Evolutionary conservation across 2,113 vertebrate genomes (phyloP), one percentile per base, ranked within the genome.

Genomic region (Callorhinus ursinus): DNA sequence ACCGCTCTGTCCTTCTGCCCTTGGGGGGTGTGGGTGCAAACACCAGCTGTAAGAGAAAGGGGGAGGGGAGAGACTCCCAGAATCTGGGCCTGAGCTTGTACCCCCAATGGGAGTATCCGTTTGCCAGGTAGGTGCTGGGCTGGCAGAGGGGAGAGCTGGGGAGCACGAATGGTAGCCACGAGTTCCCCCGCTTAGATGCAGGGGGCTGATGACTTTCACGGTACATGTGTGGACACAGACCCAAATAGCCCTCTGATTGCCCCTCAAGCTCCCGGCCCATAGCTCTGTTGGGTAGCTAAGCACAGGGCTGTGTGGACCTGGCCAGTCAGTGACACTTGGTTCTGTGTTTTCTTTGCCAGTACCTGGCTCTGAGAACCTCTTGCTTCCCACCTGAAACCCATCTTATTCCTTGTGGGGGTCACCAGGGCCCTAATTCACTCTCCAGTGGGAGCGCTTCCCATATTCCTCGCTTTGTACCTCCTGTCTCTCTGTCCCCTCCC

Each of bases 261-360:
- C 36, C 4, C 24, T 9, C 3, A 4, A 33, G 36, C 18, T 55
- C 3, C 10, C 1, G 12, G 21, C 18, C 4, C 1, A 4, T 28
- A 84, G 33, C 80, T 95, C 28, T 71, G 65, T 72, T 57, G 46
- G 67, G 55, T 31, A 39, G 69, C 76, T 71, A 28, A 33, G 87
- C 19, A 2, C 26, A 69, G 57, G 28, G 51, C 53, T 86, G 1
- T 31, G 39, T 49, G 49, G 36, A 59, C 7, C 21, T 15, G 39
- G 49, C 71, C 12, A 80, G 59, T 36, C n/a, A 31, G 0, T 14
- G 26, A 2, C 46, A 5, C 11, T 67, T 33, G 21, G 18, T n/a
- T 83, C 46, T 86, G 0, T 72, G 57, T 80, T 67, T 88, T 67
- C 53, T 76, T 83, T 89, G 80, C 57, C 8, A 5, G 10, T 9